phyloP scores from a whole-genome alignment of 1,140 invertebrate genomes.

The Pinna nobilis region DNA sequence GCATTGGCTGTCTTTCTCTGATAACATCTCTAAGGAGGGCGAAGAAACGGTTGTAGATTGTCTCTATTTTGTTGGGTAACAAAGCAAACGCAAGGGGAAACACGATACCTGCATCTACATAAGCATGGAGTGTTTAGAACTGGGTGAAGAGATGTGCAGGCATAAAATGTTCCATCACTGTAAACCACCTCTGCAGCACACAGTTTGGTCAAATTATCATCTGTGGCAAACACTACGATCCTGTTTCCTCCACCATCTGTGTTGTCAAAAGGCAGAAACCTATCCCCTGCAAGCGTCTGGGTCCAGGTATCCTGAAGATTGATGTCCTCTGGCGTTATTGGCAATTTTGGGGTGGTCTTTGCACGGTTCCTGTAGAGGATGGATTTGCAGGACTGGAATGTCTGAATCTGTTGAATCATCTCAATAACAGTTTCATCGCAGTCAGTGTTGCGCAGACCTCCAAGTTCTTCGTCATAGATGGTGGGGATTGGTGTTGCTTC shows the following conservation, averaged over 20 bases:
- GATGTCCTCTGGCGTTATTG: neutral
- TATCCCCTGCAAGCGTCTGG: neutral
- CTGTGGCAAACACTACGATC: constrained; percentile 4
- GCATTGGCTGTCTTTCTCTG: neutral
- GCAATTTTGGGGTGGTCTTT: neutral
- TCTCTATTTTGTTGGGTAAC: constrained; percentile 8
- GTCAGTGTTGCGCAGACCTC: constrained; percentile 12
- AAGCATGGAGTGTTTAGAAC: constrained; percentile 18
- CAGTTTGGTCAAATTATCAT: constrained; percentile 2
- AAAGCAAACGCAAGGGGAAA: constrained; percentile 25
- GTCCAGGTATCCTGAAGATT: neutral
- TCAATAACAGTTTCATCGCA: neutral
- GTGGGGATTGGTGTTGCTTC: constrained; percentile 14
- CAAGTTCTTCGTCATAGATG: constrained; percentile 13
- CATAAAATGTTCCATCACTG: constrained; percentile 34
- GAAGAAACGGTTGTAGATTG: neutral
- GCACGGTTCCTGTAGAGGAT: constrained; percentile 2
- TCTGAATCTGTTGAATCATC: constrained; percentile 5
- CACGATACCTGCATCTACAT: constrained; percentile 10
- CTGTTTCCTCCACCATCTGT: neutral
- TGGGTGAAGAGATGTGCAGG: constrained; percentile 2
- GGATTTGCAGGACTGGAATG: constrained; percentile 21
- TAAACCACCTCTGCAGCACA: constrained; percentile 1
- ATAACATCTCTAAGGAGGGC: neutral
- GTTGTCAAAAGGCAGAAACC: neutral